Conservation (phyloP, 2,113 vertebrate genomes). For the Candoia aspera region DNA sequence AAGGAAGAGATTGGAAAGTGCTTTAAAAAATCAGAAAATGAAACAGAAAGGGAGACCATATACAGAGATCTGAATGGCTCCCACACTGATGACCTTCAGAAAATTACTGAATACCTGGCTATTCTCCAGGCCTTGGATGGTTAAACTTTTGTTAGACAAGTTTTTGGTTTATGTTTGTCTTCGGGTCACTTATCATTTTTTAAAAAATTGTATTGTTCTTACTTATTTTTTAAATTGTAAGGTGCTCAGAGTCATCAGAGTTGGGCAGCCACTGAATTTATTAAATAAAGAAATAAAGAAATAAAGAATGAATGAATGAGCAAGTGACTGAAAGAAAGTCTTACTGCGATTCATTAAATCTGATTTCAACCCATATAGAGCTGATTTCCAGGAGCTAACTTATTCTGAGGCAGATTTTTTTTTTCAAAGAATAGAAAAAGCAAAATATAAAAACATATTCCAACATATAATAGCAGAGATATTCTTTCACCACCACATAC, state of each 20-base stretch:
- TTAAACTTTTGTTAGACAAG: not conserved
- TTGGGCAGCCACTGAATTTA: not conserved
- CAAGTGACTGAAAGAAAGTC: not conserved
- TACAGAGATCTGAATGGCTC: not conserved
- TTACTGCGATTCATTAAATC: conserved; percentile 24
- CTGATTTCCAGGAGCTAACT: not conserved
- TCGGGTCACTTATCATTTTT: not conserved
- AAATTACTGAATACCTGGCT: not conserved
- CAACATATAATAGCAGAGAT: not conserved
- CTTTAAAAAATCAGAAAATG: not conserved
- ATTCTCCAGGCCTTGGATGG: not conserved
- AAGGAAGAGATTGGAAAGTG: conserved; percentile 38
- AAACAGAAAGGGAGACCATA: not conserved
- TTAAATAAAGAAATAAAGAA: not conserved
- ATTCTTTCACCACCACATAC: not conserved
- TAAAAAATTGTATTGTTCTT: not conserved
- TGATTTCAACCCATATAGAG: not conserved
- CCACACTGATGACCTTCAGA: not conserved
- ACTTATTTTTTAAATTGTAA: not conserved
- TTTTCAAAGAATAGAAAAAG: not conserved
- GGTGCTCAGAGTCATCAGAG: not conserved
- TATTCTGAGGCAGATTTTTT: not conserved
- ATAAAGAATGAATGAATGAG: not conserved
- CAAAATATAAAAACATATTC: not conserved
- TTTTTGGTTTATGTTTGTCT: not conserved